Base-by-base conservation (phyloP, 2,888 invertebrate genomes). In the Rapana venosa region DNA sequence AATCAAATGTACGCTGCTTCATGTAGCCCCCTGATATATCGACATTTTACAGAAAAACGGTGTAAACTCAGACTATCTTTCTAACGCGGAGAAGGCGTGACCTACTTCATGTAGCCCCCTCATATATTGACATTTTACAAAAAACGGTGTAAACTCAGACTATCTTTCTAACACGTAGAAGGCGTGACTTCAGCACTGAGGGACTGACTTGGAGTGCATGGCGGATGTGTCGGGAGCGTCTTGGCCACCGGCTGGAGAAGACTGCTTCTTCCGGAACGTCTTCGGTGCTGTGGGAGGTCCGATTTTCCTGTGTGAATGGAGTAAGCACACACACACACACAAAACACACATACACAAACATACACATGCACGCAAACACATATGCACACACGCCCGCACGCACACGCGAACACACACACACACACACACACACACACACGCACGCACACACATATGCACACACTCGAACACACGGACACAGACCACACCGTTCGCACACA, bases 281-380 rank as follows among this genome's bases (percentile, higher is more conserved):
- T 91, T 91, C 26, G 91, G 91, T 0, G 91, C 90, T 17, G 91
- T 91, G 47, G 91, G 91, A 30, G 91, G 91, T 4, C 90, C 91
- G 32, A 91, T 90, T 88, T 91, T 91, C 88, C 91, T 91, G 87
- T 4, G 32, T 20, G 2, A 35, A 2, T 6, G 32, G 35, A 11
- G 26, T 6, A 83, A 4, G 36, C 83, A 83, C 36, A 36, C 83
- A 32, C 47, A 47, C 47, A 47, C 47, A 47, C 8, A 47, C 47
- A 2, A 47, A 47, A 47, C 8, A 47, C 47, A 47, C 47, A 47
- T 5, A 47, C 47, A 47, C 47, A 47, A 2, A 47, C 47, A 8
- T 8, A 47, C 47, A 47, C 2, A 47, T 47, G 58, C 84, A 85
- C 84, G 58, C n/a, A 56, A 30, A 85, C 58, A 26, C 83, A 83